Evolutionary conservation across 2,888 invertebrate genomes (phyloP).

Genomic region (Ptycholaimellus sp.): DNA sequence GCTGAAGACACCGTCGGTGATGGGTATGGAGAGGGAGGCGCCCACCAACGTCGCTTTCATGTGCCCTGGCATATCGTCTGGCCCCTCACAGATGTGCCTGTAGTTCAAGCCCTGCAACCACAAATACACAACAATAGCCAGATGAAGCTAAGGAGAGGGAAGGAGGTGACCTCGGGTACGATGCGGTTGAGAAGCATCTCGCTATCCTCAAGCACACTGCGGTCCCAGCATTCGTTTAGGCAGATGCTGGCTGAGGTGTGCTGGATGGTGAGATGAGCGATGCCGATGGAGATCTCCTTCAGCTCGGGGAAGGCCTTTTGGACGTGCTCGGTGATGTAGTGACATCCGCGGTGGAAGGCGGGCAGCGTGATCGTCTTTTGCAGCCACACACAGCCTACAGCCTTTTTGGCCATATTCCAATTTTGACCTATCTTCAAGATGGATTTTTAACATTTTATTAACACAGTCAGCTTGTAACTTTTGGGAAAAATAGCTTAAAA

Average conservation of each 20-base stretch:
- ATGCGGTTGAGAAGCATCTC: slow-evolving; percentile 98
- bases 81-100: slow-evolving; percentile 87
- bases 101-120: slow-evolving; percentile 52
- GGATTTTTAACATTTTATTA: no score
- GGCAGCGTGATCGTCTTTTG: slow-evolving; percentile 84
- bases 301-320: slow-evolving; percentile 43
- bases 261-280: slow-evolving; percentile 3
- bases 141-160: slow-evolving; percentile 1
- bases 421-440: no score
- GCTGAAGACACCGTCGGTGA: slow-evolving; percentile 77
- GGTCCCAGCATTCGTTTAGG: slow-evolving; percentile 61
- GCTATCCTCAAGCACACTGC: slow-evolving; percentile 87
- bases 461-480: no score
- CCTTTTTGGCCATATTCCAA: not conserved
- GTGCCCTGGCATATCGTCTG: slow-evolving; percentile 95
- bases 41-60: slow-evolving; percentile 89
- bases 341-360: slow-evolving; percentile 84
- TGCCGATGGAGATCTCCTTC: not conserved
- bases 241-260: not conserved
- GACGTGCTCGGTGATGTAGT: slow-evolving; percentile 86
- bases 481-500: no score
- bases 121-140: slow-evolving; percentile 8
- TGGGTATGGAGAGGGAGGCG: slow-evolving; percentile 75
- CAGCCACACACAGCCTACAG: slow-evolving; percentile 86
- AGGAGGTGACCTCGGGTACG: slow-evolving; percentile 50